Percentiles rank a stretch among this genome's conserved stretches.
Conservation (phyloP, 2,113 vertebrate species). For the Anguilla rostrata region DNA sequence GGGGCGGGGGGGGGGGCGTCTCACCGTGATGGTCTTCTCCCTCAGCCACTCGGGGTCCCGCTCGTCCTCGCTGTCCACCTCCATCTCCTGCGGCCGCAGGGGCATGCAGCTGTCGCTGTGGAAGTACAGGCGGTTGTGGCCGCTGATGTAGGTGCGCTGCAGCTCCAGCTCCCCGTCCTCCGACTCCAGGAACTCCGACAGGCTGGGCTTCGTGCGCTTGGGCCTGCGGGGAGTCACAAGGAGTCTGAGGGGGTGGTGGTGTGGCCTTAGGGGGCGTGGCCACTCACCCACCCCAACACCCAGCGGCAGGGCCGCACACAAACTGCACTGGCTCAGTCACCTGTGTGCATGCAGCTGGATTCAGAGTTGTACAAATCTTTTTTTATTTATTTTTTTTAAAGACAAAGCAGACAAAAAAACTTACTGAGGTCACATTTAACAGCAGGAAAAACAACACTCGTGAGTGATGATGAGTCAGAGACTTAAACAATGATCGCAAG, state of each 20-base stretch:
- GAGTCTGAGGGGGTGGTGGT: neutral
- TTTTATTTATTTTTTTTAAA: neutral
- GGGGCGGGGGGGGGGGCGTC: neutral
- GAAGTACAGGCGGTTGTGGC: conserved; percentile 97
- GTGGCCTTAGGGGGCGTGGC: neutral
- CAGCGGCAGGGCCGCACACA: neutral
- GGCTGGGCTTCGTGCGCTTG: conserved; percentile 93
- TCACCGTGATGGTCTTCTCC: conserved; percentile 96
- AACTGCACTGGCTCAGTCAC: neutral
- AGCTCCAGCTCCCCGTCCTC: conserved; percentile 96
- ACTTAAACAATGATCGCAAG: too few relatives aligned
- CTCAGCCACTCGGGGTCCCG: conserved; percentile 94
- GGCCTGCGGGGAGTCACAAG: conserved; percentile 67
- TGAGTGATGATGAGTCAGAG: too few relatives aligned
- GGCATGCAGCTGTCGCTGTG: conserved; percentile 97
- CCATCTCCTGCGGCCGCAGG: conserved; percentile 96
- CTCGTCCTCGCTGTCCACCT: conserved; percentile 95
- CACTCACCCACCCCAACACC: neutral
- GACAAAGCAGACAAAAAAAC: too few relatives aligned
- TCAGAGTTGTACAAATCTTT: too few relatives aligned
- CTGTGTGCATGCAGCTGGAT: too few relatives aligned
- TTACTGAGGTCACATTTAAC: too few relatives aligned
- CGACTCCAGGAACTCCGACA: conserved; percentile 95
- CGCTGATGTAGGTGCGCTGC: conserved; percentile 94
- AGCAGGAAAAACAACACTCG: too few relatives aligned